These are phyloP conservation scores for Rhinella marina DNA, from an alignment of 2,797 vertebrate species.

Conservation along the genomic window DNA sequence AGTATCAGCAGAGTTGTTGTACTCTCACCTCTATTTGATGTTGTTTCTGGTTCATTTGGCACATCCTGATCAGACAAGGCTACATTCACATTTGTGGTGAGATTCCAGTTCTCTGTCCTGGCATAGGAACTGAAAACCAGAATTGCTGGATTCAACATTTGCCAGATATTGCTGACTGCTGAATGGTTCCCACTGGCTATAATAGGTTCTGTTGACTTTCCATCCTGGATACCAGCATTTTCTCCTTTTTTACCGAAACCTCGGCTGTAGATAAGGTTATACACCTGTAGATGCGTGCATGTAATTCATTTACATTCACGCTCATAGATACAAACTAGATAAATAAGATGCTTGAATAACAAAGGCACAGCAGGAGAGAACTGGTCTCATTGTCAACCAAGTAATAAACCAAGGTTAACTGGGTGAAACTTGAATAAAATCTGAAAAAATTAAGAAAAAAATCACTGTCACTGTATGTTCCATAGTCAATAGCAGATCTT, in stretches of 20 bases:
- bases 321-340: neutral
- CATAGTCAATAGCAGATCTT: neutral
- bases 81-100: no score
- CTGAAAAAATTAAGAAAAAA: no score
- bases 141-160: no score
- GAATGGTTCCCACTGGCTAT: no score
- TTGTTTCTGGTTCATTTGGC: neutral
- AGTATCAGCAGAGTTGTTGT: neutral
- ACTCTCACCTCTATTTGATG: neutral
- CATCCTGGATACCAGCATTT: no score
- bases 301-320: neutral
- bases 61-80: neutral
- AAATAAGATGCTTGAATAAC: slow-evolving; percentile 7
- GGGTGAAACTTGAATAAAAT: neutral
- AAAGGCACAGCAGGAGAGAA: neutral
- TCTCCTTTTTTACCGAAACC: no score
- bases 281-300: no score
- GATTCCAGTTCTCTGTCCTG: no score
- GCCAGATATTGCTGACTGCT: no score
- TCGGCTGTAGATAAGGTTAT: no score
- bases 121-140: no score
- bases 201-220: no score
- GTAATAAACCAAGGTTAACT: neutral
- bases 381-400: neutral
- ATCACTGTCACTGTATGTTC: neutral